These are phyloP conservation scores for Drosophila obscura DNA, from an alignment of 1,140 invertebrate species.

Conservation along the genomic window DNA sequence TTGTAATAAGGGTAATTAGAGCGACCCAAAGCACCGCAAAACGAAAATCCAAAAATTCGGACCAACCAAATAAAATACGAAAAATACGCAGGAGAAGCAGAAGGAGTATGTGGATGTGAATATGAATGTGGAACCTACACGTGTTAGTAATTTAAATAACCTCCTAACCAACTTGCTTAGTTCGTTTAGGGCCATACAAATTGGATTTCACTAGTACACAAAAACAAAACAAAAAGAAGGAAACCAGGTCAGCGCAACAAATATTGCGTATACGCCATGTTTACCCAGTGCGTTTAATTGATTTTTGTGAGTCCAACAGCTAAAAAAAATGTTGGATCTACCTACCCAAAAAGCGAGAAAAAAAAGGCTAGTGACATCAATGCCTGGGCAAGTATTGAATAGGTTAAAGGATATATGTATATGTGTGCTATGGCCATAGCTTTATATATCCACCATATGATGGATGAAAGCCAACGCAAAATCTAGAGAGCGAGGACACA, in stretches of 20 bases:
- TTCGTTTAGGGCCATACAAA: slow-evolving; percentile 15
- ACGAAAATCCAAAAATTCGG: slow-evolving; percentile 3
- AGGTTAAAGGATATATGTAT: background rate
- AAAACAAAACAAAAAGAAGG: background rate
- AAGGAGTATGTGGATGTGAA: too few relatives aligned
- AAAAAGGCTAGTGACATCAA: background rate
- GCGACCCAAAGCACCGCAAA: slow-evolving; percentile 10
- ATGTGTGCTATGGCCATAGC: background rate
- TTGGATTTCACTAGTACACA: slow-evolving; percentile 6
- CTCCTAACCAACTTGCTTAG: slow-evolving; percentile 15
- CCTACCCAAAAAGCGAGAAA: background rate
- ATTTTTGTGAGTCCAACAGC: slow-evolving; percentile 21
- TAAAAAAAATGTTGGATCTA: background rate
- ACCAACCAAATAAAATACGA: background rate
- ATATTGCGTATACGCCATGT: slow-evolving; percentile 42
- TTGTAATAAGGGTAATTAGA: slow-evolving; percentile 39
- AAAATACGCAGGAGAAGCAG: background rate
- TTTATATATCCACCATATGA: slow-evolving; percentile 1
- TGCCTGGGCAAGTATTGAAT: slow-evolving; percentile 2
- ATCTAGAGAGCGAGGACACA: background rate
- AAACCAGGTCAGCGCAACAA: slow-evolving; percentile 29
- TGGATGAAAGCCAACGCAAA: background rate
- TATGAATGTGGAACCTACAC: too few relatives aligned
- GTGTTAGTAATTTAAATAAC: slow-evolving; percentile 24
- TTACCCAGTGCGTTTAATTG: slow-evolving; percentile 17